A percentile compares a stretch with the other conserved stretches of the same genome.
These are phyloP conservation scores for Dryobota labecula DNA, from an alignment of 2,888 invertebrate genomes.

Conservation along the genomic window DNA sequence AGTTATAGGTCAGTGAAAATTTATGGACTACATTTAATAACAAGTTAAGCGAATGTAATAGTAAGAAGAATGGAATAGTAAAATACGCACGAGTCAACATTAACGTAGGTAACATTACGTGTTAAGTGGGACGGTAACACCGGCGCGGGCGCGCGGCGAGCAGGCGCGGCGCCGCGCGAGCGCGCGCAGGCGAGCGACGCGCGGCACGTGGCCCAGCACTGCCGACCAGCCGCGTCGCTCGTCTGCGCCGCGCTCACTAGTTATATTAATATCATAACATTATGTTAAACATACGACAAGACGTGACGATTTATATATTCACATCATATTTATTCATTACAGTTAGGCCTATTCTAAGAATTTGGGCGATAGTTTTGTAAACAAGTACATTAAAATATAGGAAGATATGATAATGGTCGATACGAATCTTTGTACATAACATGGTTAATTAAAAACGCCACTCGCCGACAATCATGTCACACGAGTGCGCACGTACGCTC, in stretches of 20 bases:
- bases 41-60: slow-evolving; percentile 56
- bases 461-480: slow-evolving; percentile 38
- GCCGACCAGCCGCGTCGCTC: slow-evolving; percentile 9
- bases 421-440: slow-evolving; percentile 55
- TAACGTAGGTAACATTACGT: slow-evolving; percentile 61
- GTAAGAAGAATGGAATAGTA: slow-evolving; percentile 63
- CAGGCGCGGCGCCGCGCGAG: slow-evolving; percentile 43
- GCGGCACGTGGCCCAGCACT: neutral
- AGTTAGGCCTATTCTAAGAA: slow-evolving; percentile 69
- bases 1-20: slow-evolving; percentile 14
- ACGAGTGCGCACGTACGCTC: slow-evolving; percentile 25
- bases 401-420: slow-evolving; percentile 69
- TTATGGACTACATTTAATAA: slow-evolving; percentile 33
- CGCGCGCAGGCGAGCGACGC: slow-evolving; percentile 19
- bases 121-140: slow-evolving; percentile 71
- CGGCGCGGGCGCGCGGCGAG: slow-evolving; percentile 55
- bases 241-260: slow-evolving; percentile 37
- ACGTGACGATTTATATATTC: slow-evolving; percentile 51
- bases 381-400: slow-evolving; percentile 67
- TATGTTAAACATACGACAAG: slow-evolving; percentile 54
- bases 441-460: slow-evolving; percentile 45
- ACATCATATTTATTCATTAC: slow-evolving; percentile 48
- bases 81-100: slow-evolving; percentile 75
- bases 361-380: slow-evolving; percentile 64
- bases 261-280: slow-evolving; percentile 32